Conservation (phyloP, 2,888 invertebrate species). For the Rapana venosa region DNA sequence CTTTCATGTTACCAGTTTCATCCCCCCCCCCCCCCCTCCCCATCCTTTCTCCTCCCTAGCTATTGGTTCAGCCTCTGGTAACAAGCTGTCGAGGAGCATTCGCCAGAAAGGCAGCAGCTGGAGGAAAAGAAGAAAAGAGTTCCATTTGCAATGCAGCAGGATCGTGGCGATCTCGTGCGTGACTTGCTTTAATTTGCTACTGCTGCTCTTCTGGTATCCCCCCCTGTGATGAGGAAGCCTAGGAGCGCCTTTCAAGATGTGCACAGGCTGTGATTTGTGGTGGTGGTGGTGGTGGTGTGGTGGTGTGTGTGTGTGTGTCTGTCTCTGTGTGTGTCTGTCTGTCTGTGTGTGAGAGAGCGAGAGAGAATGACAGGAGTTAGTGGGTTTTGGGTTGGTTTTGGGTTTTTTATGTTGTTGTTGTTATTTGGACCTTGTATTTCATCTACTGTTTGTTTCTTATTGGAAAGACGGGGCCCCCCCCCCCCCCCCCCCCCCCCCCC, state of each 20-base stretch:
- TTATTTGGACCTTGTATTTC: too few relatives aligned
- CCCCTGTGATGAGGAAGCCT: background rate
- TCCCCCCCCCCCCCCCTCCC: background rate
- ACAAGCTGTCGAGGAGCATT: slow-evolving; percentile 3
- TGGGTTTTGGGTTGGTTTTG: too few relatives aligned
- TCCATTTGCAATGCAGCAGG: background rate
- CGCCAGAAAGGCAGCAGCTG: background rate
- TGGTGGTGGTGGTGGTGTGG: background rate
- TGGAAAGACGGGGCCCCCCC: background rate
- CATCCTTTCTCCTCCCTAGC: background rate
- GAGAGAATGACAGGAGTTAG: too few relatives aligned
- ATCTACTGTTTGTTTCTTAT: background rate
- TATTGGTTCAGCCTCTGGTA: background rate
- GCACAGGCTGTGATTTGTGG: background rate
- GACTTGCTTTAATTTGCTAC: background rate
- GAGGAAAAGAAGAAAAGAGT: background rate
- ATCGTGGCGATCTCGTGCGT: slow-evolving; percentile 2
- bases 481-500: background rate
- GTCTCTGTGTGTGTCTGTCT: background rate
- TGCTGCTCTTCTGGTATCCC: background rate
- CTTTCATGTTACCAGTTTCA: background rate
- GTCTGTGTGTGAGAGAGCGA: too few relatives aligned
- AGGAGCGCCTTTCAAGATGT: too few relatives aligned
- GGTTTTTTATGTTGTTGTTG: too few relatives aligned
- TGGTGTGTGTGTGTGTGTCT: background rate